Base-by-base conservation (phyloP, 2,888 invertebrate species). In the Hemithea aestivaria region DNA sequence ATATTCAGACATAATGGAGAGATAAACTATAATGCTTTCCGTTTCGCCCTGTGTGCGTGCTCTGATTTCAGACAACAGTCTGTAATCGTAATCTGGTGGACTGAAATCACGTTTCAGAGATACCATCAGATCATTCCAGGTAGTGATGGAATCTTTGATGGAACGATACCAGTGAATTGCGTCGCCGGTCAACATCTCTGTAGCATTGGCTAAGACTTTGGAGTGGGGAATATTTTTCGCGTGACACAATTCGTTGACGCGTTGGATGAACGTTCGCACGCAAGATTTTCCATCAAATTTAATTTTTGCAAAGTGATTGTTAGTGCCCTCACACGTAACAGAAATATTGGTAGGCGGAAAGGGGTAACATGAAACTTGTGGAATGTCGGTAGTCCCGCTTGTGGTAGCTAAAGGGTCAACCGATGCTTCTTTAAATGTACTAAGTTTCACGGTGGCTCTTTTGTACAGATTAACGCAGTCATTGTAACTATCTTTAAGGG, bases 151-250 rank as follows among this genome's bases (percentile, higher is more conserved):
- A 25, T 32, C 24, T 20, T 8, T 21, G 7, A 34, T 8, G 7
- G 21, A 10, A n/a, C 33, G 20, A 4, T 34, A 34, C 33, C 33
- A 34, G 26, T 34, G 33, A 8, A 34, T 10, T 1, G 33, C 33
- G 7, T 34, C 26, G 1, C 33, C 33, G 1, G 26, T 34, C 10
- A 34, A 34, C 7, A 34, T 22, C n/a, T 34, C 27, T 1, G 33
- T 34, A 4, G 33, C 33, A 26, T 21, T 23, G 2, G 23, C 4
- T 7, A 23, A 23, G n/a, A 23, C 7, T 7, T 23, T 23, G 6
- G 6, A 2, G n/a, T 2, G 7, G 6, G 7, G n/a, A 7, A 23
- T 23, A 6, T n/a, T 7, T 23, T 6, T 6, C n/a, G 23, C 23
- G 2, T 23, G 23, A 7, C 4, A 23, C 6, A 23, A 23, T 23